Base-by-base conservation (phyloP, 2,113 vertebrate species). In the Phylloscopus trochiloides region DNA sequence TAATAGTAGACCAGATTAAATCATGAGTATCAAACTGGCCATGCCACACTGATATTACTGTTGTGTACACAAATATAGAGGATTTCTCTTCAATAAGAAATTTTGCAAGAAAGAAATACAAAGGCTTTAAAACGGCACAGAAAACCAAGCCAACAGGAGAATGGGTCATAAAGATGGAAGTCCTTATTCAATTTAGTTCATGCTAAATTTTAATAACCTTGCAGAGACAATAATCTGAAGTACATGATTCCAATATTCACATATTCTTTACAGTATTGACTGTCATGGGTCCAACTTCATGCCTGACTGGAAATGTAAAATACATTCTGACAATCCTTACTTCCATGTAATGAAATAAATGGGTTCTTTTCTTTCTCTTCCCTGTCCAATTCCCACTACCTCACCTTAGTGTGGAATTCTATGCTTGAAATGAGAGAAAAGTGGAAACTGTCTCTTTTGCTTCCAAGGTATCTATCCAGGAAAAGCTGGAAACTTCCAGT, bases 201-300 rank as follows among this genome's bases (percentile, higher is more conserved):
- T 42, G 15, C 61, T 70, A 75, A 32, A 73, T 65, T 91, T 67
- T 75, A 88, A 93, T 75, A 75, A 76, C 14, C 5, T 89, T 82
- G 13, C 5, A 32, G 72, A 77, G 63, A 74, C 24, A 89, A 32
- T 70, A 40, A 14, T 62, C 42, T 70, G 10, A 89, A 84, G 17
- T 61, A 45, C 32, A 22, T 6, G 3, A 54, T 86, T 83, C 28
- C 36, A 38, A 71, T 62, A 32, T 54, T 73, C 10, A 21, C 38
- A 7, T 66, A 47, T 63, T 72, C 52, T 75, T 92, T 89, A 63
- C 14, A 17, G 11, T 54, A 76, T 40, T 83, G 45, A 57, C 20
- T 88, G 16, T 50, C 38, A 34, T 34, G 42, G 8, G 51, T 62
- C 17, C 43, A 94, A 47, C 22, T 74, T 83, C 38, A 52, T 7